Evolutionary conservation across 2,888 invertebrate species (phyloP), one percentile per base, ranked within the genome.

Genomic region (Lacanobia wlatinum): DNA sequence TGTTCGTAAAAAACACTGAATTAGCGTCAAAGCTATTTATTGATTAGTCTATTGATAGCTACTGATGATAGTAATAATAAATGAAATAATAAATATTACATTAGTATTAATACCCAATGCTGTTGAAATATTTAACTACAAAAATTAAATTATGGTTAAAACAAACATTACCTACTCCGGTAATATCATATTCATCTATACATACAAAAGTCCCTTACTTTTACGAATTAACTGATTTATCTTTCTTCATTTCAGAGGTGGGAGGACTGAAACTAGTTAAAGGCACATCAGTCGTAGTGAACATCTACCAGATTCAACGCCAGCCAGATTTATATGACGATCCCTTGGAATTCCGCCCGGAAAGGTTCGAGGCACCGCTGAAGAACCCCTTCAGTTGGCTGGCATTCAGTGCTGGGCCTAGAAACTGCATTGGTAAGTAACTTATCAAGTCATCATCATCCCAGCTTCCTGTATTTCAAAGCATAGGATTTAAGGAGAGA

Each of bases 401-500:
- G 2, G 96, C 97, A 0, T 97, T 97, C 73, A 97, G 97, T 83
- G 97, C 97, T 12, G 97, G 97, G 0, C 97, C 97, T 0, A 95
- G 97, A 58, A 97, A 97, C 85, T 89, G 87, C 65, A 88, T 89
- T 73, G 89, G 89, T 89, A 46, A 58, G 79, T 65, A 48, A 8
- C 7, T 8, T 7, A 48, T 6, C 7, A 18, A 48, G 7, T 80
- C 69, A 10, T 14, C 0, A 60, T 21, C 5, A 52, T 21, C 9
- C 9, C 60, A 23, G 40, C 10, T 65, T n/a, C 16, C 3, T 1
- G 21, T 43, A 14, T 2, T 23, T 12, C 8, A 2, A 2, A 40
- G 43, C 0, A 43, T 43, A 14, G 5, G 14, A 34, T 5, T 8
- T 40, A 40, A 8, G 10, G 8, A 40, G 40, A 40, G 9, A 40